A percentile compares a stretch with the other conserved stretches of the same genome.
phyloP scores from a whole-genome alignment of 1,140 invertebrate genomes.

The Andricus grossulariae region DNA sequence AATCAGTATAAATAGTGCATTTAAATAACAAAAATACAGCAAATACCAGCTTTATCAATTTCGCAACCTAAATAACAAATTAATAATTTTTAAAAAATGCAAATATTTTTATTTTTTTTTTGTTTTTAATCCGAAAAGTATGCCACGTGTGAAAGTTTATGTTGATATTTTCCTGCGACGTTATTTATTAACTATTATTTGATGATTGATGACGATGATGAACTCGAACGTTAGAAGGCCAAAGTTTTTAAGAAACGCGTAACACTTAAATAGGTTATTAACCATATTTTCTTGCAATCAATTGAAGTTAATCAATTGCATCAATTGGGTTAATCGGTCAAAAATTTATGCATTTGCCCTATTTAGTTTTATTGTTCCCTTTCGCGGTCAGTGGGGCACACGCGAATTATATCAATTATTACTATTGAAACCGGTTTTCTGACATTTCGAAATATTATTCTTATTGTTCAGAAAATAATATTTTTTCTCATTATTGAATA shows the following conservation, averaged over 20 bases:
- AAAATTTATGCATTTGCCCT: neutral
- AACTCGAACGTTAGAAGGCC: neutral
- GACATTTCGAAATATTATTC: neutral
- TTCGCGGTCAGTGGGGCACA: slow-evolving; percentile 19
- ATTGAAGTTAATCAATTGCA: neutral
- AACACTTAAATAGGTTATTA: slow-evolving; percentile 7
- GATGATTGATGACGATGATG: slow-evolving; percentile 18
- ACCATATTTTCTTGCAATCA: neutral
- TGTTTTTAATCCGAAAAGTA: no score
- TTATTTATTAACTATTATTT: neutral
- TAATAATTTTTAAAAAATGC: no score
- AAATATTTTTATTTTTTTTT: no score
- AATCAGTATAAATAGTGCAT: no score
- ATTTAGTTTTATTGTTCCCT: neutral
- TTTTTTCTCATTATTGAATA: neutral
- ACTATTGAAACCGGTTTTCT: neutral
- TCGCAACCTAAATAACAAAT: no score
- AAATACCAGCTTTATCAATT: no score
- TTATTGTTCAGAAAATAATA: neutral
- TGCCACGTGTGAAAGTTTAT: neutral
- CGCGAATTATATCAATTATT: neutral
- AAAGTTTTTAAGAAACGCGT: slow-evolving; percentile 6
- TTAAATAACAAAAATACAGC: no score
- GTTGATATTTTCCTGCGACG: neutral
- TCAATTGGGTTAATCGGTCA: neutral